Evolutionary conservation across 2,797 vertebrate species (phyloP), one percentile per base, ranked within the genome.

Genomic region (Distichodus sexfasciatus): DNA sequence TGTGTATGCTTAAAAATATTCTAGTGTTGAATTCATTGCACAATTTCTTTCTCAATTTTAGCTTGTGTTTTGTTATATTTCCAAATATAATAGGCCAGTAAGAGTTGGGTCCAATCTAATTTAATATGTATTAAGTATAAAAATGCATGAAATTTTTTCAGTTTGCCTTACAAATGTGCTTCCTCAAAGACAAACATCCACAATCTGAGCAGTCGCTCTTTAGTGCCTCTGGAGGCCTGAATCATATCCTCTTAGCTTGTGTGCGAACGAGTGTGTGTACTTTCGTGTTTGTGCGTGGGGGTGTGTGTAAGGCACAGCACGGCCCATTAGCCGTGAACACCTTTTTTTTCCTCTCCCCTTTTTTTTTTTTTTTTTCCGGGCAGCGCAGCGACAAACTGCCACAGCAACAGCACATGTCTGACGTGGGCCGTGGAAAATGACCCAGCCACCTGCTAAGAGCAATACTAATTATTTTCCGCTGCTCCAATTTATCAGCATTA

Each of bases 401-500:
- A 54, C 17, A 40, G 21, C 24, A 17, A 21, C 35, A n/a, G 62
- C 11, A n/a, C 43, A 67, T 53, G 50, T 23, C 28, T 46, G 53
- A 55, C n/a, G n/a, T n/a, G n/a, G n/a, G n/a, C n/a, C n/a, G n/a
- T n/a, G n/a, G n/a, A 46, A 75, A 76, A 79, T 73, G 64, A 53
- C 63, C 70, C 15, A 4, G 55, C 68, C 58, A 61, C 57, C 70
- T 57, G 50, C 64, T 71, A 46, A 71, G 54, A 72, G 61, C 55
- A 64, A 64, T 57, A 78, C 51, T 69, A 75, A 82, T 79, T 76
- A 76, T 73, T 66, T 78, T 71, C 44, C 9, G 29, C 58, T 57
- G 11, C 31, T 70, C 15, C 70, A 75, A 80, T 80, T 69, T 74
- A 77, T 82, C 72, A 76, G 67, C 40, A 77, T 80, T 78, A 80